phyloP scores from a whole-genome alignment of 2,113 vertebrate genomes.

The Callorhinus ursinus region DNA sequence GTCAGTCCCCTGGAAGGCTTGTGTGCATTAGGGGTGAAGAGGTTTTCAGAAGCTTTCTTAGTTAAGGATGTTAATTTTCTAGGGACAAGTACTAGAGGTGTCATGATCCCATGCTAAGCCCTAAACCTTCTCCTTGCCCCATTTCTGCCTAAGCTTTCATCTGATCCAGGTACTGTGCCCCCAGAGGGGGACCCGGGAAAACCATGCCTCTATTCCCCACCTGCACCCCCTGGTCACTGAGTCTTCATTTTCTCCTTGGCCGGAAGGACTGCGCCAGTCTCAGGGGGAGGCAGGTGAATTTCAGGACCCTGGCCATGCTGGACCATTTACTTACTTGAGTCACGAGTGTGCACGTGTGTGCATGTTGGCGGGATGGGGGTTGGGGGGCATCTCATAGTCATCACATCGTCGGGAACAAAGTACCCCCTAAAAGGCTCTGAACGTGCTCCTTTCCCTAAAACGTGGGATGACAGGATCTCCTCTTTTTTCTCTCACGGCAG shows the following conservation, averaged over 20 bases:
- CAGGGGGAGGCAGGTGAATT: background rate
- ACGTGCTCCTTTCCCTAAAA: background rate
- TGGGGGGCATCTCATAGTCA: accelerated
- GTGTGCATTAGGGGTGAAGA: background rate
- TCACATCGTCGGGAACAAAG: background rate
- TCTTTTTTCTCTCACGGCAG: constrained; percentile 71
- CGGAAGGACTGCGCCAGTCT: background rate
- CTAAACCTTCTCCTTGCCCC: background rate
- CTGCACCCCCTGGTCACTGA: background rate
- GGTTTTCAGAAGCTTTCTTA: background rate
- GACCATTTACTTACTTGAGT: background rate
- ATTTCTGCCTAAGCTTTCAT: background rate
- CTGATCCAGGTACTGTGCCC: too few species aligned
- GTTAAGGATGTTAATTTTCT: background rate
- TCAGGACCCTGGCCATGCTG: background rate
- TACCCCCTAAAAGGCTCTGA: background rate
- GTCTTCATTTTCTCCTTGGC: background rate
- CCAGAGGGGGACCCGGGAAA: too few species aligned
- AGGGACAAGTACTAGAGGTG: background rate
- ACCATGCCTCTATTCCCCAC: background rate
- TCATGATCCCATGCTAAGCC: background rate
- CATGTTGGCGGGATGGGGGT: background rate
- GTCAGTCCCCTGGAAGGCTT: background rate
- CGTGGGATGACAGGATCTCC: background rate
- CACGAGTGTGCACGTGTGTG: background rate